These are phyloP conservation scores for Poecile atricapillus DNA, from an alignment of 2,113 vertebrate species.

Conservation along the genomic window DNA sequence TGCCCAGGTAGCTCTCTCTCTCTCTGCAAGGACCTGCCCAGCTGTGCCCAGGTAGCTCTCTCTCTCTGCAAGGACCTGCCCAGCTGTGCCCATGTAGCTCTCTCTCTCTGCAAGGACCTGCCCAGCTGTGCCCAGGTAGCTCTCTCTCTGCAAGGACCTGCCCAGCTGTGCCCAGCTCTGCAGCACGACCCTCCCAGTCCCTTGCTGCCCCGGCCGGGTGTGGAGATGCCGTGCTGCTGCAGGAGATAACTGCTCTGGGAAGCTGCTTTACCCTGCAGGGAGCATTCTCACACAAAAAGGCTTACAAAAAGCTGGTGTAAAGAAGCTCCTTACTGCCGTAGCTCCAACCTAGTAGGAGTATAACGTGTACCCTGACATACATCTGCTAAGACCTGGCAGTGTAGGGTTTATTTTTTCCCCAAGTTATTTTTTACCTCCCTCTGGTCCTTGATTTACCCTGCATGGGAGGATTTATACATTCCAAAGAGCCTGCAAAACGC, in stretches of 20 bases:
- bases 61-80: not conserved
- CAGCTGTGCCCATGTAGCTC: not conserved
- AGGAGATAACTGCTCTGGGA: not conserved
- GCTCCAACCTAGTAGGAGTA: not conserved
- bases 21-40: no score
- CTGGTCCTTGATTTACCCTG: constrained; percentile 4
- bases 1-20: no score
- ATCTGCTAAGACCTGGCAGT: not conserved
- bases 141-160: not conserved
- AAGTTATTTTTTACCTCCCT: constrained; percentile 25
- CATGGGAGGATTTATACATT: not conserved
- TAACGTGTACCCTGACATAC: not conserved
- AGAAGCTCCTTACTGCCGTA: not conserved
- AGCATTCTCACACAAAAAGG: not conserved
- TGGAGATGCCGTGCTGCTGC: not conserved
- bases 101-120: not conserved
- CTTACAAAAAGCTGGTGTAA: not conserved
- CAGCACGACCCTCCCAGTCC: not conserved
- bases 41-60: no score
- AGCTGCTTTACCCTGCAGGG: not conserved
- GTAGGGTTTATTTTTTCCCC: constrained; percentile 22
- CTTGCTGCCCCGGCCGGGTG: not conserved
- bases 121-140: no score
- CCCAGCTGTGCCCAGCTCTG: not conserved
- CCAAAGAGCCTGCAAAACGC: not conserved